Evolutionary conservation across 2,888 invertebrate genomes (phyloP), one percentile per base, ranked within the genome.

Genomic region (Dynastes tityus): DNA sequence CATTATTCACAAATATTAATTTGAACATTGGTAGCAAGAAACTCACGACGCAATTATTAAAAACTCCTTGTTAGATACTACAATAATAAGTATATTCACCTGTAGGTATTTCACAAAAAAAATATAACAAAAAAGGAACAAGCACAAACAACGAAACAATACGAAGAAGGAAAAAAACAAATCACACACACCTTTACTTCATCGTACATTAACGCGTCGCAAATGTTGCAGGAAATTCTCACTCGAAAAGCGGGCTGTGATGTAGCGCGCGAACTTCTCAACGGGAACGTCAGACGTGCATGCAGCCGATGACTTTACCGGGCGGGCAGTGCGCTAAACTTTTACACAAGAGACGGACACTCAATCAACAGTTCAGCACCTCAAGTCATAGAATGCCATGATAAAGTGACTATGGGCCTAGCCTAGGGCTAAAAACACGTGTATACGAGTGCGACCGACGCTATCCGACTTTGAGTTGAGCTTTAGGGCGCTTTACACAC

Each of bases 321-420:
- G 73, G 73, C 73, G 61, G 73, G 45, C 73, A 65, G 76, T 76
- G 64, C 65, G 67, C 76, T 76, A 58, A 64, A 77, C 67, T 81
- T 79, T 80, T 78, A 81, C 79, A 80, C 78, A 78, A 82, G 81
- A 79, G 81, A 82, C 80, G 79, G 81, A 78, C 80, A 80, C 81
- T 84, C 84, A 83, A 84, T 85, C 85, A 84, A 83, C 84, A 81
- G 83, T 82, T 83, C 83, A 83, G 83, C 85, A 85, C 84, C 84
- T 84, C 84, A 81, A 84, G 84, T 84, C 83, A 83, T 82, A 82
- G 82, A 82, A 81, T 83, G 82, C 80, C 81, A 79, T 81, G 81
- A 82, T 82, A 80, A 83, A 82, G 80, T 83, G 77, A 79, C 82
- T 83, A 81, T 80, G 81, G 83, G 84, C 82, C 82, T 83, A 79